Conservation (phyloP, 1,140 invertebrate species). For the Holcopasites calliopsidis region DNA sequence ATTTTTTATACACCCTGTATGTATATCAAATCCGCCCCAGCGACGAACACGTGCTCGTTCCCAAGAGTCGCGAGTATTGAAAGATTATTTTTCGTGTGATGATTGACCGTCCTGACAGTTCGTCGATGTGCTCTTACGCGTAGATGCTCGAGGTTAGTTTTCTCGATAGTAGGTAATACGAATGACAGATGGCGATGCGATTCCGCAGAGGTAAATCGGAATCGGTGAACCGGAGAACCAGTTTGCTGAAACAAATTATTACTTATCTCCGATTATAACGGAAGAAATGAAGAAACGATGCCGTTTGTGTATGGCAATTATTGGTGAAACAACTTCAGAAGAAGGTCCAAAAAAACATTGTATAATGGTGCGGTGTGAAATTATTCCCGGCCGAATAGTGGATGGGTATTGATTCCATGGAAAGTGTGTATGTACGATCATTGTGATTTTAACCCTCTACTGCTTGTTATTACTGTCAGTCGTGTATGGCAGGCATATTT, state of each 20-base stretch:
- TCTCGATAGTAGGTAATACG: constrained; percentile 53
- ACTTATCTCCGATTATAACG: neutral
- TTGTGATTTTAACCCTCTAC: constrained; percentile 57
- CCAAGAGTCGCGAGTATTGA: constrained; percentile 54
- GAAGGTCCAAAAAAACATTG: constrained; percentile 32
- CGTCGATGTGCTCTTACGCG: constrained; percentile 64
- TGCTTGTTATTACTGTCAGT: constrained; percentile 1
- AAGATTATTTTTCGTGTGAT: constrained; percentile 56
- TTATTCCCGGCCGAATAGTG: neutral
- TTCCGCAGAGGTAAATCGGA: constrained; percentile 2
- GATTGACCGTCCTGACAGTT: constrained; percentile 65
- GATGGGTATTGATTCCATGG: constrained; percentile 9
- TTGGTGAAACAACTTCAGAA: constrained; percentile 37
- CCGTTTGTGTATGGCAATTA: neutral
- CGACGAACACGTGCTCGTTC: constrained; percentile 42
- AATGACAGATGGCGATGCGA: neutral
- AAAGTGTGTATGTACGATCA: constrained; percentile 9
- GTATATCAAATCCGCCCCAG: constrained; percentile 1
- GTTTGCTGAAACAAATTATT: neutral
- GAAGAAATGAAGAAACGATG: neutral
- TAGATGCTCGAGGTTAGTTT: constrained; percentile 59
- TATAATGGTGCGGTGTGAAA: constrained; percentile 7
- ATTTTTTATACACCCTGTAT: too few relatives aligned
- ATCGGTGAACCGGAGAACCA: neutral
- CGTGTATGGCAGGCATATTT: neutral